Percentiles rank a stretch among this genome's conserved stretches.
Conservation (phyloP, 30 jellyfish, hydroid and myxozoan species). For the Clytia hemisphaerica region DNA sequence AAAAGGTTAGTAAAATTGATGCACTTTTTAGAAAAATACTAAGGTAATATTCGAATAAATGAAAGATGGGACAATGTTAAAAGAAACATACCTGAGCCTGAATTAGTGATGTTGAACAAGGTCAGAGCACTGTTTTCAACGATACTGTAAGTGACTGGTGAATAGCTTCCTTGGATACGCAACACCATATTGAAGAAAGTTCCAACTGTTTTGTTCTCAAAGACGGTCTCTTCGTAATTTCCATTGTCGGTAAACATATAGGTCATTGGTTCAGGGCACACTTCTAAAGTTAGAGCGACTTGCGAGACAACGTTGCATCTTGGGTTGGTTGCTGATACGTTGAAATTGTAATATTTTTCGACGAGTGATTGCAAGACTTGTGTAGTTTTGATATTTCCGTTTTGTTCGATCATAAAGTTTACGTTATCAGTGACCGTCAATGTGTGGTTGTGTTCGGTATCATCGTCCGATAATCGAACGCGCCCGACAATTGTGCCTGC, state of each 20-base stretch:
- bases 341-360: slow-evolving; percentile 32
- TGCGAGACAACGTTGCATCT: not conserved
- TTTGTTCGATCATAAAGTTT: slow-evolving; percentile 38
- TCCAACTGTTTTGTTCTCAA: slow-evolving; percentile 40
- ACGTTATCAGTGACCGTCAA: not conserved
- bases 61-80: too few relatives aligned
- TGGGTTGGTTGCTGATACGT: slow-evolving; percentile 58
- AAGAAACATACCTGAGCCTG: too few relatives aligned
- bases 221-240: slow-evolving; percentile 41
- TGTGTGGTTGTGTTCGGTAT: not conserved
- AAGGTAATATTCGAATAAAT: too few relatives aligned
- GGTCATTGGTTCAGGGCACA: slow-evolving; percentile 32
- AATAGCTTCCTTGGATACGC: slow-evolving; percentile 32
- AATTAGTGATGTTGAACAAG: slow-evolving; percentile 50
- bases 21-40: too few relatives aligned
- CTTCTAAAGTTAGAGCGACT: not conserved
- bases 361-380: slow-evolving; percentile 18
- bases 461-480: slow-evolving; percentile 41
- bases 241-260: slow-evolving; percentile 21
- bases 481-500: slow-evolving; percentile 30
- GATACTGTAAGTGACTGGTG: slow-evolving; percentile 39
- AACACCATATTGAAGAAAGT: slow-evolving; percentile 34
- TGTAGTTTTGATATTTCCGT: slow-evolving; percentile 44
- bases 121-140: slow-evolving; percentile 43
- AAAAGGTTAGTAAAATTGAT: too few relatives aligned